Conservation (phyloP, 2,113 vertebrate genomes). For the Perognathus longimembris region DNA sequence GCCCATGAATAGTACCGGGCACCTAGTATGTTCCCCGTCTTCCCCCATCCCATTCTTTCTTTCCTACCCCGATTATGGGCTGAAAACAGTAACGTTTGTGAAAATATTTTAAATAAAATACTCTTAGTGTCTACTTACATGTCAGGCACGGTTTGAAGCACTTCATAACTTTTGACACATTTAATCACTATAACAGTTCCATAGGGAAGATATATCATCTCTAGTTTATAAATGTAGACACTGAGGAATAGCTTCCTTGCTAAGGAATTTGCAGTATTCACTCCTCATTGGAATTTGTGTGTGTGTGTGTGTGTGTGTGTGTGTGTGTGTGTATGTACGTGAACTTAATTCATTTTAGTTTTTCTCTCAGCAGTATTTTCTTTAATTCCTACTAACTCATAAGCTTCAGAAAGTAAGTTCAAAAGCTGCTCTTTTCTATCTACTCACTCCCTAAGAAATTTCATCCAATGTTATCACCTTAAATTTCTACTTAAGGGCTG, state of each 20-base stretch:
- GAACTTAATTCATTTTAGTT: not conserved
- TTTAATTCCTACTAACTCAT: not conserved
- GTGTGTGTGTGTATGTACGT: too few species aligned
- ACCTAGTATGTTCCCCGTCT: not conserved
- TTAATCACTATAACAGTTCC: not conserved
- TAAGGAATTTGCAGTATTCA: not conserved
- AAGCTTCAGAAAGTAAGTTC: not conserved
- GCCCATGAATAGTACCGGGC: not conserved
- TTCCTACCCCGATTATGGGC: not conserved
- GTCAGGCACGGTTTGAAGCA: not conserved
- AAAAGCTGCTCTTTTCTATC: too few species aligned
- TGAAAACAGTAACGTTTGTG: not conserved
- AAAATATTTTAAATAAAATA: not conserved
- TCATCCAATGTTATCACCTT: too few species aligned
- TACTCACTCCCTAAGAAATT: too few species aligned
- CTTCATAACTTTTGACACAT: not conserved
- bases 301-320: too few species aligned
- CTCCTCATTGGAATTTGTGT: not conserved
- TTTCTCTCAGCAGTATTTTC: not conserved
- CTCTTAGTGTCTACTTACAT: not conserved
- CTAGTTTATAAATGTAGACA: not conserved
- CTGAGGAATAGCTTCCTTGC: not conserved
- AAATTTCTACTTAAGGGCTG: too few species aligned
- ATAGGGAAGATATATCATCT: not conserved
- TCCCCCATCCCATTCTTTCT: not conserved